These are phyloP conservation scores for Proteles cristata DNA, from an alignment of 2,113 vertebrate genomes.

Conservation along the genomic window DNA sequence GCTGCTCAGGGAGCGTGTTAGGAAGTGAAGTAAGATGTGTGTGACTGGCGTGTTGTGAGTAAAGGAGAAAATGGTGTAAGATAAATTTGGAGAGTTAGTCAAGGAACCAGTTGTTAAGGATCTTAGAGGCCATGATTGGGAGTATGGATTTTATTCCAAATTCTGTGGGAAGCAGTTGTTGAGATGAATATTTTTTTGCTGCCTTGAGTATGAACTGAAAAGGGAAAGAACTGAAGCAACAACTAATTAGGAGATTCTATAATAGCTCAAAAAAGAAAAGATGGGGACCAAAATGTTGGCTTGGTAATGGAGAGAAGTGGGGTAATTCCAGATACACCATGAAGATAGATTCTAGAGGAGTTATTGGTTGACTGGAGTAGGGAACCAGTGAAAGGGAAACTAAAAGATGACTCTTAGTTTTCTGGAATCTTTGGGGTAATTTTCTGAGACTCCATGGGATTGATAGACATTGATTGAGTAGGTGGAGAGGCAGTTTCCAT, in stretches of 20 bases:
- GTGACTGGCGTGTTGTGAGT: not conserved
- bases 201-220: not conserved
- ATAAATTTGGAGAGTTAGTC: not conserved
- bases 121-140: not conserved
- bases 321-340: not conserved
- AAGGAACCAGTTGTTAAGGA: not conserved
- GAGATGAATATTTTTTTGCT: not conserved
- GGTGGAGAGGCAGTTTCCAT: not conserved
- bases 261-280: not conserved
- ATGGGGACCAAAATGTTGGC: not conserved
- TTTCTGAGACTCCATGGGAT: not conserved
- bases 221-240: not conserved
- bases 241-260: not conserved
- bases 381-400: not conserved
- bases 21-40: not conserved
- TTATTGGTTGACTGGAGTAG: not conserved
- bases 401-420: not conserved
- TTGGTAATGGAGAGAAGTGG: conserved; percentile 7
- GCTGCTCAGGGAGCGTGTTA: not conserved
- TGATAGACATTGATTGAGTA: not conserved
- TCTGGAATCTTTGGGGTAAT: not conserved
- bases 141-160: not conserved
- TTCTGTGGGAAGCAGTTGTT: not conserved
- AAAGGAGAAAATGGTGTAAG: not conserved
- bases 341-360: not conserved